Evolutionary conservation across 2,113 vertebrate genomes (phyloP), one percentile per base, ranked within the genome.

Genomic region (Platysternon megacephalum): DNA sequence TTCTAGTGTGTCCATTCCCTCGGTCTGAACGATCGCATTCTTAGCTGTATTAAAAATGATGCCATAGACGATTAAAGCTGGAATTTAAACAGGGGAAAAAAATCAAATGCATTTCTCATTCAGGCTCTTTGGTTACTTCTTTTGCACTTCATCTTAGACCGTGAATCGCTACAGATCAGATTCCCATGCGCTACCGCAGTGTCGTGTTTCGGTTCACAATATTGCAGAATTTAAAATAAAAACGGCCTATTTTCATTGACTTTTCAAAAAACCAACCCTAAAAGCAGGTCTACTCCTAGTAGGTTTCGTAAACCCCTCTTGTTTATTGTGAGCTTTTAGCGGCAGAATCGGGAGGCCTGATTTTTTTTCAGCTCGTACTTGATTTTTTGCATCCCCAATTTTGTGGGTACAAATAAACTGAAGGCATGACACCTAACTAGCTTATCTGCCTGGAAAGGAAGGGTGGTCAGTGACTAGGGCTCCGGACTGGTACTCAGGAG

Each of bases 21-120:
- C 91, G 42, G 48, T 89, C 96, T 86, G 79, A 92, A 97, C 39
- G n/a, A 84, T 95, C 79, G 72, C 93, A 90, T 95, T 95, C 94
- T 93, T 97, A 84, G 92, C 89, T 1, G 29, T 94, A 95, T 95
- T 97, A 95, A 96, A 94, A 95, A 95, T 79, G 19, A 96, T 95
- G 94, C 90, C 93, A 96, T 94, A 97, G 89, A 94, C 84, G 51
- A 53, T 22, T 79, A 58, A 58, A 87, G 74, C 89, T 72, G 65
- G 7, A 72, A 72, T 72, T 72, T 72, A 10, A 72, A 72, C 39
- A 39, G 17, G 32, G 19, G 10, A 28, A 11, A 39, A 16, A 14
- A 13, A n/a, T 68, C n/a, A 72, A 22, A 39, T 39, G n/a, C 21
- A 39, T 72, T 22, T 72, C n/a, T 39, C 19, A 72, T 72, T 72